phyloP scores from a whole-genome alignment of 2,888 invertebrate genomes.

The Lasioglossum vierecki region DNA sequence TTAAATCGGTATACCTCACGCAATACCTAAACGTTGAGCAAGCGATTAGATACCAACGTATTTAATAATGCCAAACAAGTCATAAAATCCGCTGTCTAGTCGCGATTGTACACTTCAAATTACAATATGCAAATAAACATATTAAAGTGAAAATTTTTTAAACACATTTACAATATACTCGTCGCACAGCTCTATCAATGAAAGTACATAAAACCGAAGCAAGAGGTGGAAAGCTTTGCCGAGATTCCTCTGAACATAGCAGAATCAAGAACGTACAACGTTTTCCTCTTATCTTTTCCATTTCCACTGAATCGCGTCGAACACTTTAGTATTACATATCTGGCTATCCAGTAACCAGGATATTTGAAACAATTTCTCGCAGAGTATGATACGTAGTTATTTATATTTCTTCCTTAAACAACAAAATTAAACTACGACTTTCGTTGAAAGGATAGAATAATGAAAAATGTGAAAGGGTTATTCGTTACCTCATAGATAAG shows the following conservation, averaged over 20 bases:
- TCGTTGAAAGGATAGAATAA: background rate
- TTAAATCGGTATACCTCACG: too few relatives aligned
- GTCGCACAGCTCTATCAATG: background rate
- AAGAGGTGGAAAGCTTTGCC: constrained; percentile 33
- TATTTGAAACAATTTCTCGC: constrained; percentile 61
- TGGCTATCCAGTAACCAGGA: constrained; percentile 49
- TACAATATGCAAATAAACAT: background rate
- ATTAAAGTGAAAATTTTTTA: background rate
- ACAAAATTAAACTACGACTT: background rate
- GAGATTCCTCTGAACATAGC: constrained; percentile 49
- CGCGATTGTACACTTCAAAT: background rate
- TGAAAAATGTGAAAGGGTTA: background rate
- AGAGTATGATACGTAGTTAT: constrained; percentile 16
- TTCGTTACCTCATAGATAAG: background rate
- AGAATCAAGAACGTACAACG: constrained; percentile 65
- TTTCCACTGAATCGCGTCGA: constrained; percentile 26
- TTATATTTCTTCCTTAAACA: background rate
- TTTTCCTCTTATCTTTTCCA: constrained; percentile 69
- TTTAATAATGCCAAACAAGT: too few relatives aligned
- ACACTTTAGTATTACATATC: constrained; percentile 63
- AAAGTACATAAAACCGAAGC: background rate
- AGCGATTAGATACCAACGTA: too few relatives aligned
- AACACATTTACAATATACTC: constrained; percentile 29
- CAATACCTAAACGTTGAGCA: too few relatives aligned
- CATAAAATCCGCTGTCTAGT: too few relatives aligned